Evolutionary conservation across 2,113 vertebrate genomes (phyloP), one percentile per base, ranked within the genome.

Genomic region (Dendrocopos noguchii): DNA sequence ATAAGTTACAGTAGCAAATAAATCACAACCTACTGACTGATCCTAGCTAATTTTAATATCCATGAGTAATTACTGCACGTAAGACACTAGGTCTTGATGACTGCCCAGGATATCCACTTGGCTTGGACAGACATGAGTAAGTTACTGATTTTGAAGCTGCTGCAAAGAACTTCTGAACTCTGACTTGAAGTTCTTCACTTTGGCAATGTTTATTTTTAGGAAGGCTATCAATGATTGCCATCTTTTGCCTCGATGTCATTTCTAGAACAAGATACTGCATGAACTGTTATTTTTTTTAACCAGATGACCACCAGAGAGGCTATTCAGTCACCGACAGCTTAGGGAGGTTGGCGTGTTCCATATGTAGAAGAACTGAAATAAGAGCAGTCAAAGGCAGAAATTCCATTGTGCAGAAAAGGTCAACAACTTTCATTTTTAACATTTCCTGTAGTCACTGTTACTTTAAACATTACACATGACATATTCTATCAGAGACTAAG

Each of bases 391-490:
- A 80, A 68, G 66, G 47, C 47, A 66, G 28, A 84, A 87, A 89
- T 73, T 55, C 59, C 18, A 31, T 3, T 36, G 64, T 47, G n/a
- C 29, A 77, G 34, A 79, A 81, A 83, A 94, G 46, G 60, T 50
- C 53, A 96, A 47, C 29, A 66, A 52, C 44, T 78, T 84, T 18
- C 42, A 78, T 53, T 88, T 68, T 59, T 22, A 84, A 4, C 75
- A 39, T 59, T 86, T 95, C 77, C 85, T 84, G 61, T 46, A 75
- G 68, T 75, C 44, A 55, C 79, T 78, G 68, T 50, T 75, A 83
- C 80, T 94, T 91, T 90, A 92, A 83, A 80, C 25, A 65, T 79
- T 28, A 61, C 52, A 76, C 42, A 68, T 57, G 59, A 81, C 21
- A 91, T 92, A 53, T 15, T 87, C 65, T 64, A 70, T 12, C 39